Evolutionary conservation across 2,888 invertebrate species (phyloP).

Genomic region (Ichneumoninae sp.): DNA sequence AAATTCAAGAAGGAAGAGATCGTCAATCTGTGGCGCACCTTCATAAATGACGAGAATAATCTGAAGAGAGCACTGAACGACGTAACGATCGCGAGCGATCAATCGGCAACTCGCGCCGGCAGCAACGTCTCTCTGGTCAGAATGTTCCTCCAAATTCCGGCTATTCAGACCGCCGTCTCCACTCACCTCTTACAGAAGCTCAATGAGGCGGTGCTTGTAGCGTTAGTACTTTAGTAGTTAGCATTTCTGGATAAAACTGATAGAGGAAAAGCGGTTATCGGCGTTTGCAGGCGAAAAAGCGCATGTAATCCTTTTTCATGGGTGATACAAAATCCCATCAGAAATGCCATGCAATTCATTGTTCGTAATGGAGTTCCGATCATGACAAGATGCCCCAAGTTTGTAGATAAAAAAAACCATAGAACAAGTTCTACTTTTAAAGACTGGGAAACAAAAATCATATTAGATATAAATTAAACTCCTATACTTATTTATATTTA

Average conservation of each 20-base stretch:
- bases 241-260: not conserved
- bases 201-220: constrained; percentile 77
- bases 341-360: no score
- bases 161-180: constrained; percentile 76
- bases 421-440: no score
- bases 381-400: no score
- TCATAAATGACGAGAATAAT: constrained; percentile 75
- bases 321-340: no score
- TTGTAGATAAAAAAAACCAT: no score
- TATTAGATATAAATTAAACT: no score
- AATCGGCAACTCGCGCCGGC: constrained; percentile 55
- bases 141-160: constrained; percentile 78
- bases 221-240: constrained; percentile 68
- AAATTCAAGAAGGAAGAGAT: constrained; percentile 71
- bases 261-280: not conserved
- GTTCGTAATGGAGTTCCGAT: no score
- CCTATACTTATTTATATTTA: no score
- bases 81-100: constrained; percentile 72
- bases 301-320: no score
- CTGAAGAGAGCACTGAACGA: constrained; percentile 76
- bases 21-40: constrained; percentile 73
- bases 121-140: constrained; percentile 76
- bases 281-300: not conserved
- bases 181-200: constrained; percentile 75
- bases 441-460: no score